A percentile compares a stretch with the other conserved stretches of the same genome.
Evolutionary conservation across 2,797 vertebrate genomes (phyloP).

Genomic region (Onychomys torridus): DNA sequence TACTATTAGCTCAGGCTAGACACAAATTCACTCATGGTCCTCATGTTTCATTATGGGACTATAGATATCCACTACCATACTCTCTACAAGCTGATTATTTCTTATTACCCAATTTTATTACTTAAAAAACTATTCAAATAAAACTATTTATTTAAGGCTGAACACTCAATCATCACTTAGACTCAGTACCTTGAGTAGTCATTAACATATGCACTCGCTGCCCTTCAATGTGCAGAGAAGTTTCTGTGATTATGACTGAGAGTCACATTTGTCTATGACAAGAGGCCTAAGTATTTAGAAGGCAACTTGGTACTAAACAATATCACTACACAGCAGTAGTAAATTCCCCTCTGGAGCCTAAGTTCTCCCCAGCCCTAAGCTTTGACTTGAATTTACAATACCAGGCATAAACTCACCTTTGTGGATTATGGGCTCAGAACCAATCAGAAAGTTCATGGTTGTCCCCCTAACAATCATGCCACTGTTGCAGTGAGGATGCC

Average conservation of each 20-base stretch:
- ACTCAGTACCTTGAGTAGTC: background rate
- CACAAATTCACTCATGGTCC: background rate
- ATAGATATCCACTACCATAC: background rate
- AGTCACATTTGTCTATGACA: background rate
- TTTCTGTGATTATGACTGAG: background rate
- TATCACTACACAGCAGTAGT: background rate
- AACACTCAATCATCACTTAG: background rate
- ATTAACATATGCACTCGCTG: background rate
- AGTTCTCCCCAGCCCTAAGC: background rate
- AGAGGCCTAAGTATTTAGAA: background rate
- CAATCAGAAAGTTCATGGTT: background rate
- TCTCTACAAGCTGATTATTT: background rate
- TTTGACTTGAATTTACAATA: background rate
- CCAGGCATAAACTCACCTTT: background rate
- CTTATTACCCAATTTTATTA: background rate
- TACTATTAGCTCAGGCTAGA: background rate
- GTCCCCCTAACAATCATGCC: background rate
- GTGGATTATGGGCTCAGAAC: background rate
- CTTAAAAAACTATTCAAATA: background rate
- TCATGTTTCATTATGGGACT: background rate
- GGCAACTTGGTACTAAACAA: background rate
- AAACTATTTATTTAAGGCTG: background rate
- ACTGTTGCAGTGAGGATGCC: background rate
- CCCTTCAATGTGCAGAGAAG: background rate
- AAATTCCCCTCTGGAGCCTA: background rate